Evolutionary conservation across 2,113 vertebrate genomes (phyloP), one percentile per base, ranked within the genome.

Genomic region (Nothoprocta perdicaria): DNA sequence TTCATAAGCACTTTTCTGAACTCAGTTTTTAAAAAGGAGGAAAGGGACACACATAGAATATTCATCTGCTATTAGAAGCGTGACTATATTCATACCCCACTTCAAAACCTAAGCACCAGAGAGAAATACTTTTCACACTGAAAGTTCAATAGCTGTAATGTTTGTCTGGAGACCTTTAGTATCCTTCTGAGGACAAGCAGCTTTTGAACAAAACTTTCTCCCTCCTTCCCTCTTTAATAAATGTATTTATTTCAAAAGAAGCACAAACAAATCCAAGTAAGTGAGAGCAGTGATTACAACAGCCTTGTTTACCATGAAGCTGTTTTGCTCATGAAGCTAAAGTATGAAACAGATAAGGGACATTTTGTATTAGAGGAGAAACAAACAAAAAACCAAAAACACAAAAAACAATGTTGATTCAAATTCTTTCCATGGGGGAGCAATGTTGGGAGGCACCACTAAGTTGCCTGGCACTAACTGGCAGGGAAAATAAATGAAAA

Each of bases 401-500:
- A 38, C 35, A 66, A 69, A 75, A 69, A 46, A 21, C 63, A 48
- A 61, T 38, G 80, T 94, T 85, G 69, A 93, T 93, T 84, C 82
- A 78, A 77, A 77, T 62, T 9, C 76, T 84, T 89, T 89, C 87
- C 86, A 82, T 73, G 72, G 26, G 79, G 79, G 62, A 88, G n/a
- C 33, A 83, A 86, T 78, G 77, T 40, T 84, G 81, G 66, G 88
- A 87, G 46, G 74, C 79, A 82, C 46, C 79, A 62, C 62, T 75
- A 86, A 68, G 29, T 67, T 88, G 93, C 89, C 94, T 97, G 93
- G 90, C 83, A 97, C 95, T 86, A 81, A 65, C 86, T 93, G 92
- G 89, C 75, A 94, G 88, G 67, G 93, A 87, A 91, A 92, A 95
- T 69, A 95, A 80, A 92, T 80, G 80, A 88, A 91, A 96, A 85